Conservation (phyloP, 1,140 invertebrate genomes). For the Zaprionus kolodkinae region DNA sequence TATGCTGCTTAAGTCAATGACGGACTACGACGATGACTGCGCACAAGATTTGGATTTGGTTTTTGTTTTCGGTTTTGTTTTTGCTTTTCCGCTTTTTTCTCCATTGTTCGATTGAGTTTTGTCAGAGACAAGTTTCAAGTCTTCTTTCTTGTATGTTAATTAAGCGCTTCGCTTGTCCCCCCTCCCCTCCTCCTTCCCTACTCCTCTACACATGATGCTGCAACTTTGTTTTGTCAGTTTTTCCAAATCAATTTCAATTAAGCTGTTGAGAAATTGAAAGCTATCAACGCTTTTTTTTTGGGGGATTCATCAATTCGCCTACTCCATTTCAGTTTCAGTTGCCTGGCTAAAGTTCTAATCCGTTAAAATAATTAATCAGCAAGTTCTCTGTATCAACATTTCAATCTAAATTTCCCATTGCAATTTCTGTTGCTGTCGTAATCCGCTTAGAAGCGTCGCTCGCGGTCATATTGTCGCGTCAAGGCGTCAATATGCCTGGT, state of each 20-base stretch:
- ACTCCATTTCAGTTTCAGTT: neutral
- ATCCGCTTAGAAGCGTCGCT: conserved; percentile 60
- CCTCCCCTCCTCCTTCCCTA: neutral
- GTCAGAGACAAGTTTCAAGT: conserved; percentile 80
- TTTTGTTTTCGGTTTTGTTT: conserved; percentile 48
- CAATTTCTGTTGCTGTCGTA: conserved; percentile 28
- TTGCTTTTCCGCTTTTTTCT: conserved; percentile 52
- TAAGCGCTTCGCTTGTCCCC: conserved; percentile 42
- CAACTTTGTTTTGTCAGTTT: conserved; percentile 36
- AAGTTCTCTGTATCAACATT: neutral
- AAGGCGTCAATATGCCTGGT: conserved; percentile 58
- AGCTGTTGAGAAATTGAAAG: conserved; percentile 25
- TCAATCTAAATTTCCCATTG: conserved; percentile 3
- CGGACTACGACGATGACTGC: conserved; percentile 61
- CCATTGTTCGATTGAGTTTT: conserved; percentile 23
- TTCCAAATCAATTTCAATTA: conserved; percentile 61
- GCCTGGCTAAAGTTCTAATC: neutral
- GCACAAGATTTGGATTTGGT: conserved; percentile 71
- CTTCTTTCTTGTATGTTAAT: conserved; percentile 76
- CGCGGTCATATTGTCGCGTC: conserved; percentile 56
- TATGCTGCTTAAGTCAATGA: conserved; percentile 81
- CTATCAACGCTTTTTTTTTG: neutral
- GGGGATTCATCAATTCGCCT: neutral
- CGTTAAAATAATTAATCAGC: conserved; percentile 2
- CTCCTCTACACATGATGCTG: conserved; percentile 40